Conservation (phyloP, 2,113 vertebrate genomes). For the Sceloporus tristichus region DNA sequence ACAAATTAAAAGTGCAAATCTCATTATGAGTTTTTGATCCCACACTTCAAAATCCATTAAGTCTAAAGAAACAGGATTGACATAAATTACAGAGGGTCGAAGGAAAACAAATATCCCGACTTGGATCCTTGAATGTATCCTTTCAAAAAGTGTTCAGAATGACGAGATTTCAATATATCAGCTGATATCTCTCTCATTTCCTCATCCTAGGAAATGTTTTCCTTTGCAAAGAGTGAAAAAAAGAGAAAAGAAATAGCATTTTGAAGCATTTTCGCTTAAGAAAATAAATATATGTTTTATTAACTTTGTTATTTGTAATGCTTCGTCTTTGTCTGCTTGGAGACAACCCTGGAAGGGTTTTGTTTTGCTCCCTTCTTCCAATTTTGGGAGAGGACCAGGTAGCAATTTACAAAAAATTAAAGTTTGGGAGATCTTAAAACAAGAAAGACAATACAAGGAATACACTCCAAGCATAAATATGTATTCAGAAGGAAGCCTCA, state of each 20-base stretch:
- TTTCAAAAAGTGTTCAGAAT: neutral
- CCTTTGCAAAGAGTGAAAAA: neutral
- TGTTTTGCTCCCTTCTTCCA: too few species aligned
- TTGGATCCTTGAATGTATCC: neutral
- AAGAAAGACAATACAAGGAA: too few species aligned
- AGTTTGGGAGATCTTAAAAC: neutral
- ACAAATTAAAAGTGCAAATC: conserved; percentile 18
- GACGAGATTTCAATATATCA: neutral
- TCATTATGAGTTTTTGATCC: neutral
- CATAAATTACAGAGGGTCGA: neutral
- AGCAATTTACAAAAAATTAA: neutral
- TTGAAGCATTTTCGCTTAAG: neutral
- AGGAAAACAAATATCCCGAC: neutral
- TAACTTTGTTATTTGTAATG: neutral
- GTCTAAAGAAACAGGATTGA: neutral
- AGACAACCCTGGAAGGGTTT: too few species aligned
- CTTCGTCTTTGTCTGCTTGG: neutral
- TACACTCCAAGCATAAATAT: too few species aligned
- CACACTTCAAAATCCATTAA: conserved; percentile 18
- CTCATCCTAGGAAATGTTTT: neutral
- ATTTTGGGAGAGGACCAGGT: neutral
- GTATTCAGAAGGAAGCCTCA: too few species aligned
- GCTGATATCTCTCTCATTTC: neutral
- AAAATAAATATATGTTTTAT: neutral
- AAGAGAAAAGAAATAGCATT: neutral